phyloP scores from a whole-genome alignment of 2,888 invertebrate species.

The Drosophila mulleri region DNA sequence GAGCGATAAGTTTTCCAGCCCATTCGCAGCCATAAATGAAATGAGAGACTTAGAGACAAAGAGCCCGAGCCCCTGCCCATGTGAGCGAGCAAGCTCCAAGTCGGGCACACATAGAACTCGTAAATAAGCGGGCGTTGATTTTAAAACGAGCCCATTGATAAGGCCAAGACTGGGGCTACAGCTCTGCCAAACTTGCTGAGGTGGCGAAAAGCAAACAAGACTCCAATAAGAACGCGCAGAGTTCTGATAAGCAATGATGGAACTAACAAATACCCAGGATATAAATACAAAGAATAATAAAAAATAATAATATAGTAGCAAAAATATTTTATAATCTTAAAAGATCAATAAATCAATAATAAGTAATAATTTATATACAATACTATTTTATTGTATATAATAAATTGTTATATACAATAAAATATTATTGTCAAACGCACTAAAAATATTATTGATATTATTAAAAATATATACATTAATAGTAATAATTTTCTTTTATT shows the following conservation, averaged over 20 bases:
- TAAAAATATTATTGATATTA: too few relatives aligned
- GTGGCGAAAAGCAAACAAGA: conserved; percentile 53
- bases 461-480: too few relatives aligned
- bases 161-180: conserved; percentile 31
- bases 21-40: conserved; percentile 73
- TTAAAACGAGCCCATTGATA: conserved; percentile 74
- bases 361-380: too few relatives aligned
- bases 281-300: too few relatives aligned
- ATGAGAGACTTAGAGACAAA: conserved; percentile 65
- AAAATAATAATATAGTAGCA: too few relatives aligned
- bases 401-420: too few relatives aligned
- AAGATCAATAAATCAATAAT: too few relatives aligned
- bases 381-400: too few relatives aligned
- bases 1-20: conserved; percentile 61
- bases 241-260: background rate
- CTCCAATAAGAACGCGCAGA: background rate
- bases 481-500: too few relatives aligned
- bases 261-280: background rate
- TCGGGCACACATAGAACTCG: conserved; percentile 37
- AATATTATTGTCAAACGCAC: too few relatives aligned
- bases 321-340: too few relatives aligned
- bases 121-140: conserved; percentile 76
- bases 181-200: conserved; percentile 63
- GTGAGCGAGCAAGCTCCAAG: conserved; percentile 1
- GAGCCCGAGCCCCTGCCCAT: conserved; percentile 1